Percentiles rank a stretch among this genome's conserved stretches.
These are phyloP conservation scores for Malurus alboscapulatus DNA, from an alignment of 2,113 vertebrate species.

Conservation along the genomic window DNA sequence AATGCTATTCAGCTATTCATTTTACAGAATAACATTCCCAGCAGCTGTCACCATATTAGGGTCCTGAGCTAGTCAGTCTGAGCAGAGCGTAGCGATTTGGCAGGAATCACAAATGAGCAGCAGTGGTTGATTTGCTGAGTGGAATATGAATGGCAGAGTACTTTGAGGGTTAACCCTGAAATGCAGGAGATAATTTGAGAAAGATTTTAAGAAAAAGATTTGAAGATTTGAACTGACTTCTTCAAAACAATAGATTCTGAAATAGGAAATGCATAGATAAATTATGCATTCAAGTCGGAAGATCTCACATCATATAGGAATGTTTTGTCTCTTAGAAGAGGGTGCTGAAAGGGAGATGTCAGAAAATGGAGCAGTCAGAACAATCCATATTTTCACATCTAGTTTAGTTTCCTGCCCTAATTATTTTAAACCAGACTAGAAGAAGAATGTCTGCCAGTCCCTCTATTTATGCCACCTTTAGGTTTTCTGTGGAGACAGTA, in stretches of 20 bases:
- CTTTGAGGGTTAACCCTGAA: constrained; percentile 3
- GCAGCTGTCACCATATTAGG: constrained; percentile 37
- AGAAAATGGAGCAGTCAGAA: constrained; percentile 49
- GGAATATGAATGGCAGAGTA: background rate
- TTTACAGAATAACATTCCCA: constrained; percentile 1
- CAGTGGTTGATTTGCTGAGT: background rate
- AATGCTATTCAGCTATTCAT: background rate
- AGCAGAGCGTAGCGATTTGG: background rate
- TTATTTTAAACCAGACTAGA: constrained; percentile 15
- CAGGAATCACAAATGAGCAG: constrained; percentile 44
- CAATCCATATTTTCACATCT: constrained; percentile 20
- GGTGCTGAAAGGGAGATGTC: background rate
- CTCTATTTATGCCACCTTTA: background rate
- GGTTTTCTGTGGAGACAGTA: background rate
- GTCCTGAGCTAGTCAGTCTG: constrained; percentile 21
- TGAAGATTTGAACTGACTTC: background rate
- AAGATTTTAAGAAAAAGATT: background rate
- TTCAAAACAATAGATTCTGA: constrained; percentile 37
- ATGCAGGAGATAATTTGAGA: constrained; percentile 2
- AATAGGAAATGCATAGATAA: constrained; percentile 36
- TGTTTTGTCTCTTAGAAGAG: constrained; percentile 17
- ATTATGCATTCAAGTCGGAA: constrained; percentile 36
- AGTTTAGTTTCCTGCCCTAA: constrained; percentile 1
- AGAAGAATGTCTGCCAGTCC: background rate
- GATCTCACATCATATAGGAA: constrained; percentile 28